Percentiles rank a stretch among this genome's conserved stretches.
Evolutionary conservation across 2,797 vertebrate genomes (phyloP).

Genomic region (Hippocampus kuda): DNA sequence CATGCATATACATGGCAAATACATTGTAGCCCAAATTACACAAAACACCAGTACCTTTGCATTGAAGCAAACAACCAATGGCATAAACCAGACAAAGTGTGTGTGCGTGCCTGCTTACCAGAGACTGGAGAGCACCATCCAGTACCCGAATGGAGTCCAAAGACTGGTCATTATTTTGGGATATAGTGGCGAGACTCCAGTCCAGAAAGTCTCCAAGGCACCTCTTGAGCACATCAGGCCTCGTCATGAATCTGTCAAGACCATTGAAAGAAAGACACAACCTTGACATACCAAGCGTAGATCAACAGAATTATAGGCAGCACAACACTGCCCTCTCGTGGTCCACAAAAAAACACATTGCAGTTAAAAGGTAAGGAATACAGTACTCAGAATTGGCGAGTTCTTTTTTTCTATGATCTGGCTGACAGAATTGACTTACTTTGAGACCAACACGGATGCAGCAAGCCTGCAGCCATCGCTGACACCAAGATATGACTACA

Average conservation of each 20-base stretch:
- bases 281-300: background rate
- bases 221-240: conserved; percentile 86
- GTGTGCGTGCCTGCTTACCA: conserved; percentile 68
- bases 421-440: conserved; percentile 70
- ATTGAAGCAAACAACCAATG: too few relatives aligned
- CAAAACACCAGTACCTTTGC: too few relatives aligned
- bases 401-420: background rate
- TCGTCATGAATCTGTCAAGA: conserved; percentile 80
- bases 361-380: background rate
- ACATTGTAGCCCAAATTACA: too few relatives aligned
- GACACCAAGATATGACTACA: conserved; percentile 83
- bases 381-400: background rate
- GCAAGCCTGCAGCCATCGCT: conserved; percentile 82
- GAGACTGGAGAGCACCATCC: conserved; percentile 83
- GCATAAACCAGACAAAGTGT: too few relatives aligned
- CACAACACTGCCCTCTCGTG: conserved; percentile 41
- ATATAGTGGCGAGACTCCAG: conserved; percentile 78
- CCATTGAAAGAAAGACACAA: conserved; percentile 16
- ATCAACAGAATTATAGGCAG: background rate
- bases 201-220: conserved; percentile 84
- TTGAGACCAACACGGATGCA: conserved; percentile 87
- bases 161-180: conserved; percentile 68
- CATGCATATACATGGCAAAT: too few relatives aligned
- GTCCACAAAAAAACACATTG: background rate
- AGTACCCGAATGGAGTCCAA: conserved; percentile 71